Percentiles rank a stretch among this genome's conserved stretches.
phyloP scores from a whole-genome alignment of 2,888 invertebrate genomes.

The Erannis defoliaria region DNA sequence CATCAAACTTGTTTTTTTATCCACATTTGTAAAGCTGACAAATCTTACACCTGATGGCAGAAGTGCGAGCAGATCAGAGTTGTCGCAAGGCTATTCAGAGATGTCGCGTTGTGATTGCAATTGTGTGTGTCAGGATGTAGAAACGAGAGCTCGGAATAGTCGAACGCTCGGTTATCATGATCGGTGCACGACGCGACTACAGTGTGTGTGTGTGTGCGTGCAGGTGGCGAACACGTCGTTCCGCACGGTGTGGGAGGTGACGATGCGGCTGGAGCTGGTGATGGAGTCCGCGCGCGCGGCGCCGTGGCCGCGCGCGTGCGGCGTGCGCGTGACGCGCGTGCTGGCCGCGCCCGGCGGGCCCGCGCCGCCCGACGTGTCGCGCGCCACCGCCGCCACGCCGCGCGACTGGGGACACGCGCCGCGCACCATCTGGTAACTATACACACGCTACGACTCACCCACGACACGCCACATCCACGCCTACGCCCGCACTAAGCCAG shows the following conservation, averaged over 20 bases:
- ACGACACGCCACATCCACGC: no score
- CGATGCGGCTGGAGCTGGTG: constrained; percentile 60
- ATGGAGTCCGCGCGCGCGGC: constrained; percentile 48
- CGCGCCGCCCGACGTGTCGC: constrained; percentile 42
- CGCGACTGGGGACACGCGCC: constrained; percentile 77
- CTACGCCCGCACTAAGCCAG: no score
- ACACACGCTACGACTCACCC: not conserved
- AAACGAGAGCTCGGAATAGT: no score
- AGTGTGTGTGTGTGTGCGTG: not conserved
- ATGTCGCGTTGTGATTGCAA: no score
- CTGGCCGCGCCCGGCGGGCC: constrained; percentile 44
- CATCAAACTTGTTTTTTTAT: no score
- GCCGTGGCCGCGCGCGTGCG: constrained; percentile 65
- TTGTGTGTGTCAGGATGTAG: no score
- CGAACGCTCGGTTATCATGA: no score
- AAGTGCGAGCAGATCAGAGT: no score
- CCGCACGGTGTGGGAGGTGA: constrained; percentile 75
- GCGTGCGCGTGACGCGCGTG: constrained; percentile 55
- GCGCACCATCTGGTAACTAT: constrained; percentile 63
- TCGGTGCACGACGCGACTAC: no score
- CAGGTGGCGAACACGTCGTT: constrained; percentile 76
- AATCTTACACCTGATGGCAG: no score
- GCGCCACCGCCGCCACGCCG: constrained; percentile 47
- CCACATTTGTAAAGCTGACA: no score
- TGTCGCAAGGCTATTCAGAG: no score